phyloP scores from a whole-genome alignment of 92 coral and sea anemone genomes.

The Montipora capitata region DNA sequence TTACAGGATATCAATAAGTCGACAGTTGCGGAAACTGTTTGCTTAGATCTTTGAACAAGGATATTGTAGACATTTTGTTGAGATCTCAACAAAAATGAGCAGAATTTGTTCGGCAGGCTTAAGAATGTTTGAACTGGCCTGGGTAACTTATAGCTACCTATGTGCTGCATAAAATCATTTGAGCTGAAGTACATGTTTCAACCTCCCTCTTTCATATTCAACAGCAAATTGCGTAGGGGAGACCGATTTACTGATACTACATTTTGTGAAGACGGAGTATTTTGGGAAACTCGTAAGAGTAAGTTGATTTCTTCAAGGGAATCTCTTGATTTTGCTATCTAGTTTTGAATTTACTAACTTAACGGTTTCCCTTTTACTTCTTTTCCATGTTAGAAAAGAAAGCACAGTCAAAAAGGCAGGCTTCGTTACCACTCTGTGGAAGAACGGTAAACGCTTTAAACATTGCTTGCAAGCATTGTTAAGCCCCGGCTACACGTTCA shows the following conservation, averaged over 20 bases:
- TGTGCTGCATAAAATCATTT: no score
- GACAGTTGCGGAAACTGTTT: no score
- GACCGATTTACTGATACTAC: conserved; percentile 69
- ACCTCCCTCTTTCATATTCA: not conserved
- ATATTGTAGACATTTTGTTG: no score
- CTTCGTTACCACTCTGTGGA: not conserved
- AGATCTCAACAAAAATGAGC: no score
- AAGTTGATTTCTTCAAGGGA: not conserved
- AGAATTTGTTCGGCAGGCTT: no score
- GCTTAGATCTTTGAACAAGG: no score
- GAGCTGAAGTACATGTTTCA: no score
- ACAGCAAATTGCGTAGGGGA: conserved; percentile 71
- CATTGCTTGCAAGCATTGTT: no score
- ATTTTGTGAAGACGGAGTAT: conserved; percentile 2
- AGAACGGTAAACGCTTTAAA: not conserved
- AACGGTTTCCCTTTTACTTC: not conserved
- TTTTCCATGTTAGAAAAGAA: conserved; percentile 9
- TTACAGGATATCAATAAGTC: no score
- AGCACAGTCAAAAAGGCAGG: not conserved
- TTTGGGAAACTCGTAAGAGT: conserved; percentile 7
- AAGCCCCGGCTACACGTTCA: no score
- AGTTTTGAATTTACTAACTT: not conserved
- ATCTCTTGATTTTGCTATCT: not conserved
- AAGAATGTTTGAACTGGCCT: no score
- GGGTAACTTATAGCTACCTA: no score